Evolutionary conservation across 2,113 vertebrate species (phyloP).

Genomic region (Rhynchomys soricoides): DNA sequence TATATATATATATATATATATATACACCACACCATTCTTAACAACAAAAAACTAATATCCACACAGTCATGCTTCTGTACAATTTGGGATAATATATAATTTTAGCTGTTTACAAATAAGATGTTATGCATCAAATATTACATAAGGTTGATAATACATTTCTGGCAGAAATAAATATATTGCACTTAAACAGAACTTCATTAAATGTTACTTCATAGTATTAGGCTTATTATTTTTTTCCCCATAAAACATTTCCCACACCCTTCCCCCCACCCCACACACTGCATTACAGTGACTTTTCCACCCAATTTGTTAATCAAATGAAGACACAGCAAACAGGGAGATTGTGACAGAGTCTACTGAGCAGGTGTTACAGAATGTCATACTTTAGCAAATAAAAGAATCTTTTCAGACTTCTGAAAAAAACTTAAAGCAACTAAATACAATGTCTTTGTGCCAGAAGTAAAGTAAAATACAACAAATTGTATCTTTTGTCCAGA

Average conservation of each 20-base stretch:
- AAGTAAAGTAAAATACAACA: slow-evolving; percentile 88
- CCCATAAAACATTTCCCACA: slow-evolving; percentile 87
- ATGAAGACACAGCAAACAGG: slow-evolving; percentile 87
- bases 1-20: slow-evolving; percentile 75
- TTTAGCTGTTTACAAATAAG: slow-evolving; percentile 97
- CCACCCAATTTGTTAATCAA: slow-evolving; percentile 84
- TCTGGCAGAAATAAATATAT: slow-evolving; percentile 99
- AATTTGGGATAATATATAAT: slow-evolving; percentile 90
- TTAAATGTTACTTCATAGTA: slow-evolving; percentile 87
- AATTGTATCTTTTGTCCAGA: slow-evolving; percentile 86
- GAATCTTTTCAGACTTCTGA: slow-evolving; percentile 76
- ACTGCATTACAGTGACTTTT: slow-evolving; percentile 86
- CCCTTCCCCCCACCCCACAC: slow-evolving; percentile 74
- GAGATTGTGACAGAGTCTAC: slow-evolving; percentile 81
- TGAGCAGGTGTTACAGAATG: slow-evolving; percentile 82
- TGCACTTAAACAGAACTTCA: slow-evolving; percentile 96
- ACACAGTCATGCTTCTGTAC: slow-evolving; percentile 88
- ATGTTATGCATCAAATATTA: slow-evolving; percentile 94
- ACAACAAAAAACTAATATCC: slow-evolving; percentile 85
- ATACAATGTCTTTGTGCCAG: slow-evolving; percentile 77
- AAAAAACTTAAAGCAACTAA: slow-evolving; percentile 51
- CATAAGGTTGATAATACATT: slow-evolving; percentile 94
- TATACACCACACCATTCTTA: slow-evolving; percentile 85
- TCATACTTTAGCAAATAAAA: slow-evolving; percentile 74
- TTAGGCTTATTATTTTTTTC: slow-evolving; percentile 86